phyloP scores from a whole-genome alignment of 2,113 vertebrate genomes.

The Cyphomyrus discorhynchus region DNA sequence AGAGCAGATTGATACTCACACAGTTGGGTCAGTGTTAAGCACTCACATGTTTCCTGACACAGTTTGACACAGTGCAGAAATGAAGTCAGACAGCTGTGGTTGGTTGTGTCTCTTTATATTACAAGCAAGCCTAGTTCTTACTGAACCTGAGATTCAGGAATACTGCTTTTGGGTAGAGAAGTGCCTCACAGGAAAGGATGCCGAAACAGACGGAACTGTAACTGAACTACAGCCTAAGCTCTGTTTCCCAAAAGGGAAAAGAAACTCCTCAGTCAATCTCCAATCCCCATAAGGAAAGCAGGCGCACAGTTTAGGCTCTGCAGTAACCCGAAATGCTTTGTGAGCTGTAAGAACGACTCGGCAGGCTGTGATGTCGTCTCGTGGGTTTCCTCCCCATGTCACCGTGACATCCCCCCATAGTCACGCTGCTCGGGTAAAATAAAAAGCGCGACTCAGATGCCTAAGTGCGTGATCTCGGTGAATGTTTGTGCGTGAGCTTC shows the following conservation, averaged over 20 bases:
- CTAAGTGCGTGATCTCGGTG: background rate
- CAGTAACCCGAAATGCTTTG: background rate
- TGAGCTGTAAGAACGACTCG: background rate
- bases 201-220: background rate
- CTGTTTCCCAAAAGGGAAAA: background rate
- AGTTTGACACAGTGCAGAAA: background rate
- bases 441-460: background rate
- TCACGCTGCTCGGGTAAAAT: background rate
- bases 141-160: background rate
- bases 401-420: background rate
- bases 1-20: background rate
- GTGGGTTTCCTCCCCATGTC: background rate
- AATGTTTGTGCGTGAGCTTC: background rate
- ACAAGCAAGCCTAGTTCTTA: background rate
- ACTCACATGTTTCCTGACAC: background rate
- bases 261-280: background rate
- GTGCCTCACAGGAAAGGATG: background rate
- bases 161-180: background rate
- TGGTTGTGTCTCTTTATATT: background rate
- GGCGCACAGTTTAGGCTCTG: background rate
- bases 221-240: background rate
- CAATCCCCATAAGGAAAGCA: background rate
- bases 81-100: background rate
- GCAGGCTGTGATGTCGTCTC: background rate
- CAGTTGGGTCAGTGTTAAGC: background rate